Evolutionary conservation across 2,113 vertebrate species (phyloP).

Genomic region (Dromiciops gliroides): DNA sequence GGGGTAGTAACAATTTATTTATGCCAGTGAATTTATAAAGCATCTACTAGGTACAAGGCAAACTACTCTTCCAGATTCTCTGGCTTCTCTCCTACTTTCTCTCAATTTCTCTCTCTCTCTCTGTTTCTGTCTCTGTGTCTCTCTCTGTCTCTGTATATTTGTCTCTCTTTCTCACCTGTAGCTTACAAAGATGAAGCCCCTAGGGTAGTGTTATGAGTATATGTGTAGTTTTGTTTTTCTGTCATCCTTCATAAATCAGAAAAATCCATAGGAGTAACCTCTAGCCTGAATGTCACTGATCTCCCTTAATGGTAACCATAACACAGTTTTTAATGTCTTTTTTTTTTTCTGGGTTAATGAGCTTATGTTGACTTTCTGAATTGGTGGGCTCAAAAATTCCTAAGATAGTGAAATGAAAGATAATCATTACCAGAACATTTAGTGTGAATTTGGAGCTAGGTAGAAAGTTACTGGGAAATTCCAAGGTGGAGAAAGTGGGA

Average conservation of each 20-base stretch:
- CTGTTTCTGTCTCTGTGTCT: no score
- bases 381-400: not conserved
- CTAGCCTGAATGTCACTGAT: not conserved
- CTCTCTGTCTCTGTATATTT: no score
- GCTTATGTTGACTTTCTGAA: not conserved
- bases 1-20: not conserved
- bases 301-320: not conserved
- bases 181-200: not conserved
- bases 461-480: not conserved
- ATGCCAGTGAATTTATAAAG: not conserved
- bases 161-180: not conserved
- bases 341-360: not conserved
- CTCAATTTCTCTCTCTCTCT: not conserved
- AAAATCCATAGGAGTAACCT: not conserved
- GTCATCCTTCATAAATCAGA: not conserved
- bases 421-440: not conserved
- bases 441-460: not conserved
- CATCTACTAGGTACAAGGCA: not conserved
- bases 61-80: not conserved
- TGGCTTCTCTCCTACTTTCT: not conserved
- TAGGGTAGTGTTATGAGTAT: not conserved
- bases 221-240: not conserved
- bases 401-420: not conserved
- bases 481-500: not conserved
- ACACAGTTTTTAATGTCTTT: not conserved